These are phyloP conservation scores for Hedya salicella DNA, from an alignment of 2,888 invertebrate species.

Conservation along the genomic window DNA sequence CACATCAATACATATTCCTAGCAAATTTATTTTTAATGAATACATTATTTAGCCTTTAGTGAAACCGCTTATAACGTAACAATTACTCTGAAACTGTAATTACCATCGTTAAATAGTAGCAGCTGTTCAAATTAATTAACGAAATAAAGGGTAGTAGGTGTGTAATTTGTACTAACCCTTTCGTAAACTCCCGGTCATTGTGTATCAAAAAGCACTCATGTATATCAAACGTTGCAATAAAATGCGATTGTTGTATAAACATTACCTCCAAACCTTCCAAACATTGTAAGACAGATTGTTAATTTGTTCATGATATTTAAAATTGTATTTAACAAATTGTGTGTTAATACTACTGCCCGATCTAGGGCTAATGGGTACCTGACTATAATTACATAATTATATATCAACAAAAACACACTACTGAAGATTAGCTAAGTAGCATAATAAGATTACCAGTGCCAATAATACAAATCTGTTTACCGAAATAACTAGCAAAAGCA, in stretches of 20 bases:
- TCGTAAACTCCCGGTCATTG: not conserved
- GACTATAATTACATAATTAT: not conserved
- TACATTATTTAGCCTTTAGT: too few species aligned
- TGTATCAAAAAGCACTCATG: not conserved
- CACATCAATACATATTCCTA: too few species aligned
- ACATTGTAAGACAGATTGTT: too few species aligned
- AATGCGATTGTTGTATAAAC: not conserved
- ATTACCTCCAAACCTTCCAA: too few species aligned
- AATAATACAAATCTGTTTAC: conserved; percentile 77
- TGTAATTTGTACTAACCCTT: conserved; percentile 19
- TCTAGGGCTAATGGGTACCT: too few species aligned
- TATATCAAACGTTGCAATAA: not conserved
- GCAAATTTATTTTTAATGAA: too few species aligned
- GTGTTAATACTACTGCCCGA: too few species aligned
- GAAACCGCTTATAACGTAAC: not conserved
- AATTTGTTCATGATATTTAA: too few species aligned
- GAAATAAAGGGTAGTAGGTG: conserved; percentile 12
- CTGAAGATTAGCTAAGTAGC: conserved; percentile 64
- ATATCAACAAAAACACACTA: conserved; percentile 11
- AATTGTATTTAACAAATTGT: too few species aligned
- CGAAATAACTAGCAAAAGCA: conserved; percentile 62
- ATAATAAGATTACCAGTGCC: conserved; percentile 70
- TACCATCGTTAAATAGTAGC: not conserved
- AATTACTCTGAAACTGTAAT: not conserved
- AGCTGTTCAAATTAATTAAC: conserved; percentile 27